These are phyloP conservation scores for Cylindroiulus punctatus DNA, from an alignment of 2,888 invertebrate species.

Conservation along the genomic window DNA sequence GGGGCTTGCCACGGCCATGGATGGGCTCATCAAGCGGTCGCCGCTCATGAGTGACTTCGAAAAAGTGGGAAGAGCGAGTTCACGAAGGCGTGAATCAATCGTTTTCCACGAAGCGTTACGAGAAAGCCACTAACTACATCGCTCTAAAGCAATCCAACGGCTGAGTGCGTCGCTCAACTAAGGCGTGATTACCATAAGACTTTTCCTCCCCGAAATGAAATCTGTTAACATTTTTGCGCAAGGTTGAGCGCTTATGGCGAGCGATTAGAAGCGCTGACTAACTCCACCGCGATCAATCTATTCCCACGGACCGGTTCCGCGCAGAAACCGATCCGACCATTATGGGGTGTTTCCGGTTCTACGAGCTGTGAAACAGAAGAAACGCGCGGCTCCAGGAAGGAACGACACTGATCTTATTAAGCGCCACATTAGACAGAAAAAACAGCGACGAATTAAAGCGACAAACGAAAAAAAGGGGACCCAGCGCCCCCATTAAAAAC, in stretches of 20 bases:
- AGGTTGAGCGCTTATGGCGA: conserved; percentile 19
- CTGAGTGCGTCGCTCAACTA: conserved; percentile 21
- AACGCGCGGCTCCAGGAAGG: conserved; percentile 19
- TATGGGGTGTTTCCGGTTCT: conserved; percentile 30
- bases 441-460: not conserved
- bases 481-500: conserved; percentile 2
- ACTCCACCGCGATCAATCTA: conserved; percentile 43
- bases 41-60: not conserved
- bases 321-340: not conserved
- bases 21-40: not conserved
- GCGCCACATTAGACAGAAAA: conserved; percentile 33
- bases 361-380: conserved; percentile 50
- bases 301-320: not conserved
- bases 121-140: conserved; percentile 35
- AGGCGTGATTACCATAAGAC: conserved; percentile 42
- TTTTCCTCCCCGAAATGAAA: conserved; percentile 34
- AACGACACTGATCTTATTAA: conserved; percentile 34
- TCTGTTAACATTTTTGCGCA: conserved; percentile 48
- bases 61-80: conserved; percentile 29
- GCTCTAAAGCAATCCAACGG: conserved; percentile 33
- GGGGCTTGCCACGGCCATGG: not conserved
- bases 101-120: conserved; percentile 23
- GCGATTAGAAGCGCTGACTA: conserved; percentile 48
- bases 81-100: conserved; percentile 33
- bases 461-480: not conserved